A percentile compares a stretch with the other conserved stretches of the same genome.
Conservation (phyloP, 1,140 invertebrate species). For the Lepidurus arcticus region DNA sequence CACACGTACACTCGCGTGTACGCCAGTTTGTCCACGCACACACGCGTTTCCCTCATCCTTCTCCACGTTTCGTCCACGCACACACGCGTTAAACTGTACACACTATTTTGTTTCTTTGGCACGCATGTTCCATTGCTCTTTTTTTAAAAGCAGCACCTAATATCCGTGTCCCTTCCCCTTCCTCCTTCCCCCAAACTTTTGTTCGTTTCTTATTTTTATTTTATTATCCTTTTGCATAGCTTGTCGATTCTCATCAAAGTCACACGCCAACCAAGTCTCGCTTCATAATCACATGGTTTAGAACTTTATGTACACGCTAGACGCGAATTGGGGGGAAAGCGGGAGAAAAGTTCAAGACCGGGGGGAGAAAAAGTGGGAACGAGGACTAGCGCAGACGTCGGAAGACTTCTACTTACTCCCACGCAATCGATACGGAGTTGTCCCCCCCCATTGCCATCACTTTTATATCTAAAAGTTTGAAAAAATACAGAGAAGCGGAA, state of each 20-base stretch:
- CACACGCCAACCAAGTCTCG: conserved; percentile 16
- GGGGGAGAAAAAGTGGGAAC: background rate
- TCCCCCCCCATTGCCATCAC: background rate
- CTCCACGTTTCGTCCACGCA: background rate
- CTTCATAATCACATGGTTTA: conserved; percentile 12
- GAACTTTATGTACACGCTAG: conserved; percentile 6
- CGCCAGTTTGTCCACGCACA: background rate
- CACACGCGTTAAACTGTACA: background rate
- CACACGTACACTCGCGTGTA: background rate
- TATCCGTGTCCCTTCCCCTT: background rate
- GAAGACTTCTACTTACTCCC: conserved; percentile 3
- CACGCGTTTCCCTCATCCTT: background rate
- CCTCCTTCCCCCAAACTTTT: background rate
- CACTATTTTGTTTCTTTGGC: background rate
- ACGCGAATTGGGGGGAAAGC: background rate
- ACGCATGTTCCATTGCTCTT: conserved; percentile 2
- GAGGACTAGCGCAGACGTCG: conserved; percentile 17
- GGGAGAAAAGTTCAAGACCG: background rate
- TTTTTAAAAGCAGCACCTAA: background rate
- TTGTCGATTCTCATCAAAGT: conserved; percentile 22
- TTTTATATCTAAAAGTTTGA: background rate
- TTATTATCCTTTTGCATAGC: conserved; percentile 17
- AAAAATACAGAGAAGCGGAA: conserved; percentile 17
- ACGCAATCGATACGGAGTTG: conserved; percentile 5
- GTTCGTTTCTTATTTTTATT: background rate